Evolutionary conservation across 2,888 invertebrate species (phyloP), one percentile per base, ranked within the genome.

Genomic region (Caenorhabditis sp.): DNA sequence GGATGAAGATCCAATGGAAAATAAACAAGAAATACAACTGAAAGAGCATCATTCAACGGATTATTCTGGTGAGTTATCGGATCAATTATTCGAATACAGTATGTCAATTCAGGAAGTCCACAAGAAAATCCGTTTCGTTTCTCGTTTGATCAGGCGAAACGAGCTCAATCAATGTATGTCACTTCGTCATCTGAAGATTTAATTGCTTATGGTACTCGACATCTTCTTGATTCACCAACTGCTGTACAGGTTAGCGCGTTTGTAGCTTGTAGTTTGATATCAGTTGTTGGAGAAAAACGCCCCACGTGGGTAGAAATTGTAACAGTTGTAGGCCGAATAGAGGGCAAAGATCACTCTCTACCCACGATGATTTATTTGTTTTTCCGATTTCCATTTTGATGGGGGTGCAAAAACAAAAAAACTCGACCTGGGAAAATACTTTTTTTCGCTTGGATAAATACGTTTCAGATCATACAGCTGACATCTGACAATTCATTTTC

Each of bases 1-100:
- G 67, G 79, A 79, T 57, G 69, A 76, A 58, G 79, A 79, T 62
- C 77, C 79, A 37, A 70, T 73, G 74, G 77, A 77, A 72, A 58
- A 60, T 37, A 55, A 67, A 60, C 51, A 64, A 66, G 49, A 70
- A 54, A 43, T 62, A 65, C 60, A 66, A 50, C 37, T 37, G 31
- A 36, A 65, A 62, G 66, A 72, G 60, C 26, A 24, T 24, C 17
- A 24, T 26, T 55, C 55, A 26, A 61, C 71, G 67, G 71, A 63
- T 67, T 58, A 58, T 61, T 72, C 67, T 55, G 67, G 66, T 70
- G 53, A 62, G 70, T 66, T 60, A 62, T 21, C 53, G 5, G 5
- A 53, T 19, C 10, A 53, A 12, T 53, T 23, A 53, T 50, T 14
- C 50, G 2, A 53, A 53, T 21, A 19, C 21, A 19, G 4, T 21